Evolutionary conservation across 1,140 invertebrate genomes (phyloP), one percentile per base, ranked within the genome.

Genomic region (Frieseomelitta varia): DNA sequence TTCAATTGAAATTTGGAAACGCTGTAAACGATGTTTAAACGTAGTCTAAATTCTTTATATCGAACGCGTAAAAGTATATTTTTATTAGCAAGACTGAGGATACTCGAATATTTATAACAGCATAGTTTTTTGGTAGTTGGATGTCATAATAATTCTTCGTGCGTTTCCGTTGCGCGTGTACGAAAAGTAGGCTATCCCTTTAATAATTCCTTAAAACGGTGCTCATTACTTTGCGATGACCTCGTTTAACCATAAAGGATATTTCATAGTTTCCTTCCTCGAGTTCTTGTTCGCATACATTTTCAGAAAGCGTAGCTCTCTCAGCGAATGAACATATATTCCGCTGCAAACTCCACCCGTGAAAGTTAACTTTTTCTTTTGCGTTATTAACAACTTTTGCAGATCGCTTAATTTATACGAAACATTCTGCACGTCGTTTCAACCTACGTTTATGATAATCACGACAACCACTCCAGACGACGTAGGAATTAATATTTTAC

Each of bases 241-340:
- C 81, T 83, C 81, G 81, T 83, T 83, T 83, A 83, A 79, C 81
- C 75, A 58, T 79, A 69, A 71, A 83, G 75, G 75, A 83, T 83
- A 83, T 83, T 71, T 83, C 81, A 79, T 71, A 58, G 27, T 78
- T 61, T 27, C 27, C 55, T 58, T 53, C n/a, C n/a, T 15, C 55
- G 39, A 3, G 27, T 21, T 77, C 74, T 83, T 39, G 21, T 61
- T 61, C 65, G 55, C 81, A 55, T 79, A 83, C 75, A 71, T 83
- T 83, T 69, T 51, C 39, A 21, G 39, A 34, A 51, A 83, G 47
- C n/a, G 34, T 79, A 58, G 27, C 78, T 47, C 56, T 19, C 47
- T 19, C 47, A n/a, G 19, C 10, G 2, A 21, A 6, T 8, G 8
- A 21, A 58, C 21, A 15, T 69, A 24, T 56, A 58, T 67, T 47